A percentile compares a stretch with the other conserved stretches of the same genome.
phyloP scores from a whole-genome alignment of 2,113 vertebrate species.

The Vanacampus margaritifer region DNA sequence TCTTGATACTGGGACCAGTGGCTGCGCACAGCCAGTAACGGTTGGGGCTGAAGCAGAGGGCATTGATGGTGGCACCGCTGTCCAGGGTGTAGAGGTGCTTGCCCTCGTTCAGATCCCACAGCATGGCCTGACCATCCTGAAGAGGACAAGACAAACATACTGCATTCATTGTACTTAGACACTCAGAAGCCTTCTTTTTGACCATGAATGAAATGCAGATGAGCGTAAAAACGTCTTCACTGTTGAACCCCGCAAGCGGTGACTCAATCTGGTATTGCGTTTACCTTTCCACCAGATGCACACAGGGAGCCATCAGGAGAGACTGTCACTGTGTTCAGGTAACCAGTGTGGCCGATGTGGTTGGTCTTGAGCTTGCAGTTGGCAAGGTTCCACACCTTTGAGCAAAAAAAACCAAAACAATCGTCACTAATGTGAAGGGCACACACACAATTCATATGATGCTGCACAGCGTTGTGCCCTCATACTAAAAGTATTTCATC shows the following conservation, averaged over 20 bases:
- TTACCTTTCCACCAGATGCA: slow-evolving; percentile 92
- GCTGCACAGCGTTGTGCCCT: slow-evolving; percentile 16
- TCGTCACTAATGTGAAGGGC: background rate
- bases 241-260: slow-evolving; percentile 32
- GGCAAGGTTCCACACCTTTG: slow-evolving; percentile 93
- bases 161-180: background rate
- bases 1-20: slow-evolving; percentile 96
- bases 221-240: slow-evolving; percentile 68
- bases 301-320: slow-evolving; percentile 95
- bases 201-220: slow-evolving; percentile 71
- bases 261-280: background rate
- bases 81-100: slow-evolving; percentile 95
- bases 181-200: slow-evolving; percentile 96
- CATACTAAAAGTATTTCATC: slow-evolving; percentile 42
- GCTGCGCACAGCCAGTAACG: slow-evolving; percentile 98
- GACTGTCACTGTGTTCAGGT: slow-evolving; percentile 92
- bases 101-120: slow-evolving; percentile 97
- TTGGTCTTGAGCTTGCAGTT: slow-evolving; percentile 99
- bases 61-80: slow-evolving; percentile 90
- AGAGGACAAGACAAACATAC: background rate
- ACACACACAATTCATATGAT: background rate
- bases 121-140: slow-evolving; percentile 94
- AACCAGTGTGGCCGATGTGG: slow-evolving; percentile 93
- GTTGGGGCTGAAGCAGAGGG: slow-evolving; percentile 96
- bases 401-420: background rate